Conservation (phyloP, 2,113 vertebrate genomes). For the Pelodiscus sinensis region DNA sequence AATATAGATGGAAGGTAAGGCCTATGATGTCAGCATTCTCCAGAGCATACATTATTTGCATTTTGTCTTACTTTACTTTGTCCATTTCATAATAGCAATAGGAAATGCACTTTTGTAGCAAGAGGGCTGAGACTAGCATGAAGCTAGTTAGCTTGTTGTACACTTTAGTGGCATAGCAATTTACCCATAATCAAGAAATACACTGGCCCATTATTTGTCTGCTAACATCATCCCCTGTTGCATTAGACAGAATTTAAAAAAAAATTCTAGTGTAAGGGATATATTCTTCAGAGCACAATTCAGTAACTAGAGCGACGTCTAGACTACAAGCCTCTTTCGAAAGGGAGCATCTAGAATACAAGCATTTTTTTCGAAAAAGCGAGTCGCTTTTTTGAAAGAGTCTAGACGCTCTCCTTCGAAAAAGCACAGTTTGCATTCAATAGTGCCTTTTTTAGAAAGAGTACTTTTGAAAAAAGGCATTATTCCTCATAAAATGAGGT, state of each 20-base stretch:
- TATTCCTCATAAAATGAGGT: too few species aligned
- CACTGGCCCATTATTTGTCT: accelerated
- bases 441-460: too few species aligned
- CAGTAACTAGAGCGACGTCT: not conserved
- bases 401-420: too few species aligned
- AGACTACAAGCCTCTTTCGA: too few species aligned
- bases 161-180: not conserved
- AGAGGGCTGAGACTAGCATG: not conserved
- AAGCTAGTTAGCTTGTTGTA: not conserved
- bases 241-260: not conserved
- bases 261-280: not conserved
- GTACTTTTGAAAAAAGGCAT: too few species aligned
- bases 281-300: not conserved
- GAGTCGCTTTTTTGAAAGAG: too few species aligned
- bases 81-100: not conserved
- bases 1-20: conserved; percentile 54
- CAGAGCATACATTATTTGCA: not conserved
- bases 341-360: too few species aligned
- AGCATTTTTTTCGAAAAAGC: too few species aligned
- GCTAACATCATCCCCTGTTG: not conserved
- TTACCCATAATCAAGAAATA: not conserved
- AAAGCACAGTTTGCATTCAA: too few species aligned
- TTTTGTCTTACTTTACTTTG: not conserved
- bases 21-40: not conserved
- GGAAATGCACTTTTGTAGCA: not conserved